Evolutionary conservation across 2,888 invertebrate genomes (phyloP).

Genomic region (Tachystola acroxantha): DNA sequence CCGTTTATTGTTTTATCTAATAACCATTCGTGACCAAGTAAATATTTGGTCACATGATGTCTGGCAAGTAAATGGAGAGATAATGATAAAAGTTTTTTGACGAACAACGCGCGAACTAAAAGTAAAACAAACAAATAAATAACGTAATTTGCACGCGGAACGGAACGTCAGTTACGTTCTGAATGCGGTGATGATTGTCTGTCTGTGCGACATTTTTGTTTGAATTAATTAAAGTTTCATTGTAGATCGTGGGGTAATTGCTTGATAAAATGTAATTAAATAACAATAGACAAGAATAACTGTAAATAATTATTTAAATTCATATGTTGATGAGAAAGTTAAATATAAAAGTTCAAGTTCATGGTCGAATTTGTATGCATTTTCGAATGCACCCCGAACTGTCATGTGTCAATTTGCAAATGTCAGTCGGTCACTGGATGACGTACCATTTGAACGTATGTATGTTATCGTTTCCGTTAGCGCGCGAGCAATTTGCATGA

Average conservation of each 20-base stretch:
- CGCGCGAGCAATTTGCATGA: constrained; percentile 59
- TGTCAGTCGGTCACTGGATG: constrained; percentile 62
- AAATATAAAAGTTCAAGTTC: constrained; percentile 41
- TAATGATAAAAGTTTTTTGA: constrained; percentile 1
- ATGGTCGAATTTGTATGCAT: constrained; percentile 30
- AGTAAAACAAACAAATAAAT: constrained; percentile 22
- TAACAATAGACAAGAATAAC: no score
- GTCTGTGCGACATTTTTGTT: constrained; percentile 11
- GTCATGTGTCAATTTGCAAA: constrained; percentile 42
- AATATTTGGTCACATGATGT: constrained; percentile 8
- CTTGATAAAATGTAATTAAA: no score
- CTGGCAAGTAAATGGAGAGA: constrained; percentile 1
- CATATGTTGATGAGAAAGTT: no score
- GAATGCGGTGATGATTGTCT: constrained; percentile 27
- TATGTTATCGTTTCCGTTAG: constrained; percentile 39
- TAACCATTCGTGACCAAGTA: constrained; percentile 5
- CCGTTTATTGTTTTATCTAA: constrained; percentile 7
- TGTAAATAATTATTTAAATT: no score
- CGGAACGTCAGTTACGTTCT: constrained; percentile 46
- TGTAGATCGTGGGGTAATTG: no score
- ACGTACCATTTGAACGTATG: constrained; percentile 60
- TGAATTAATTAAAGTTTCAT: no score
- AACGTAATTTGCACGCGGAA: constrained; percentile 32
- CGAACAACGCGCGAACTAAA: constrained; percentile 1
- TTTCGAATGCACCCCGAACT: constrained; percentile 41